Evolutionary conservation across 2,888 invertebrate species (phyloP), one percentile per base, ranked within the genome.

Genomic region (Drosophila pseudotalamancana): DNA sequence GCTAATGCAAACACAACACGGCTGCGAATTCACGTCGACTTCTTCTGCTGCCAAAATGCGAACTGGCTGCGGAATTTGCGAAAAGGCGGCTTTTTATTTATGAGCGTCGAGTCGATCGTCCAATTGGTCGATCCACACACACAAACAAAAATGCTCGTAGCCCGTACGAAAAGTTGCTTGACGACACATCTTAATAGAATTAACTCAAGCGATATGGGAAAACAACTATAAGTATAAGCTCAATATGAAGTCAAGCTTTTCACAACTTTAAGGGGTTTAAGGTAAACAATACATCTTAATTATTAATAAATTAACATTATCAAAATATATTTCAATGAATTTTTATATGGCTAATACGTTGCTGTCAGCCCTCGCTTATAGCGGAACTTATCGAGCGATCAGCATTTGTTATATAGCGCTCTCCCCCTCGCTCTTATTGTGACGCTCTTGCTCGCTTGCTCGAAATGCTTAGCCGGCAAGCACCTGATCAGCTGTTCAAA

Each of bases 31-130:
- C 50, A 56, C 73, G 76, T 67, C 49, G 45, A 56, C 51, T 57
- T 55, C 48, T 53, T 61, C 63, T 80, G 68, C 76, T 68, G 76
- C 68, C 64, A 64, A 67, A 62, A 56, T 45, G 59, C 63, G 51
- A 60, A 85, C 83, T 81, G 82, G 45, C 70, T 67, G 19, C 18
- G 50, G 49, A 46, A 73, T 27, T 31, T 51, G 39, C 39, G 31
- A 43, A 25, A 43, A 60, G 46, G 46, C 68, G 61, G 65, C 85
- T 77, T 84, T 80, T 69, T 81, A 87, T 81, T 57, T 74, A 56
- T 53, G 49, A 55, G 59, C 57, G 43, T 21, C 65, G 60, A 25
- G 51, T 43, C 55, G 61, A 81, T 74, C 78, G 63, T 18, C 37
- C 34, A 70, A 61, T 69, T 62, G 51, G 19, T 39, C 39, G 35